phyloP scores from a whole-genome alignment of 2,797 vertebrate genomes.

The Triplophysa yarkandensis region DNA sequence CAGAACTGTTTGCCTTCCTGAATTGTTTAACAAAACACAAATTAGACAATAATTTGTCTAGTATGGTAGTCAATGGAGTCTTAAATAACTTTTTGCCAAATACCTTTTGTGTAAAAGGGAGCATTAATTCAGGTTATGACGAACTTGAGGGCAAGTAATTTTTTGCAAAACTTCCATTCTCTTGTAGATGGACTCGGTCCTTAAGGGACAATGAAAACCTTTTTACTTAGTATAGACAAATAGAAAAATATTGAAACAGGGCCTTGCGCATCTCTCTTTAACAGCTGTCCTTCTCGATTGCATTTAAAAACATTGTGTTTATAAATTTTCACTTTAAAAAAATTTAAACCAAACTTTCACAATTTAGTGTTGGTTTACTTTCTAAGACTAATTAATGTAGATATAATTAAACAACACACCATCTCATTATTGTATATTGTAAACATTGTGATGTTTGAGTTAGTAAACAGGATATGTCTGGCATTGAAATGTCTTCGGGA shows the following conservation, averaged over 20 bases:
- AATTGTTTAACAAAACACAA: too few species aligned
- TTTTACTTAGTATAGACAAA: neutral
- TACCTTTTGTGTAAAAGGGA: too few species aligned
- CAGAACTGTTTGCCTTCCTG: too few species aligned
- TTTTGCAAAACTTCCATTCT: too few species aligned
- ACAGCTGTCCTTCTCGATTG: neutral
- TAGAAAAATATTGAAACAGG: neutral
- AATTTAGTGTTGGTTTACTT: neutral
- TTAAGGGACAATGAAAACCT: neutral
- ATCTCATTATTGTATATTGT: neutral
- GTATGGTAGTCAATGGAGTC: too few species aligned
- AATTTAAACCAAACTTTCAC: neutral
- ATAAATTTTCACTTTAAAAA: neutral
- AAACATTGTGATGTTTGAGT: conserved; percentile 6
- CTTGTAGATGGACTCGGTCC: too few species aligned
- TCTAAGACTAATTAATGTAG: neutral
- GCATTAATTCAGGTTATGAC: too few species aligned
- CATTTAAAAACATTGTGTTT: neutral
- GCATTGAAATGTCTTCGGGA: neutral
- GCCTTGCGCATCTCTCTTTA: conserved; percentile 11
- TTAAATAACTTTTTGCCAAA: too few species aligned
- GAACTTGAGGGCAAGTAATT: too few species aligned
- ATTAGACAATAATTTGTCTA: too few species aligned
- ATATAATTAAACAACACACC: neutral
- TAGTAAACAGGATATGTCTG: neutral